Conservation (phyloP, 2,797 vertebrate species). For the Pseudochromis fuscus region DNA sequence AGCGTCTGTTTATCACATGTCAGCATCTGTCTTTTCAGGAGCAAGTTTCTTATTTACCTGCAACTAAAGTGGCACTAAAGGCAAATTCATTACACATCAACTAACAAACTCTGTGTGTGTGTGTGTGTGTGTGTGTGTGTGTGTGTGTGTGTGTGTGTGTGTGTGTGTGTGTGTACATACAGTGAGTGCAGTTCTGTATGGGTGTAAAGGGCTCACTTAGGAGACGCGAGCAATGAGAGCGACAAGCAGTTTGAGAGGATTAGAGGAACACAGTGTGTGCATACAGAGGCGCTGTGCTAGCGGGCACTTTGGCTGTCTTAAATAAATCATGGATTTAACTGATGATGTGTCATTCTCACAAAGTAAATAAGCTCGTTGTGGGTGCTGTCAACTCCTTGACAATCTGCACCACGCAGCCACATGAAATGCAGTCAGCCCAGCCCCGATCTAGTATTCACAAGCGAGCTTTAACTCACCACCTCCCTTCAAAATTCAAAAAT, state of each 20-base stretch:
- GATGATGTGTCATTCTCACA: conserved; percentile 74
- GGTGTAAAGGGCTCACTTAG: conserved; percentile 58
- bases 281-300: conserved; percentile 70
- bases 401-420: conserved; percentile 63
- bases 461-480: conserved; percentile 43
- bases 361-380: conserved; percentile 74
- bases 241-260: conserved; percentile 70
- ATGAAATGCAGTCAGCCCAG: conserved; percentile 58
- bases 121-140: background rate
- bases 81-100: no score
- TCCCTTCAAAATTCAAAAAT: conserved; percentile 45
- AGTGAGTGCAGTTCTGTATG: no score
- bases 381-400: conserved; percentile 63
- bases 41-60: background rate
- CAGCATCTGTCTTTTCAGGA: background rate
- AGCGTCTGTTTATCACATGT: background rate
- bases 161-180: conserved; percentile 1
- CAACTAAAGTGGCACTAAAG: background rate
- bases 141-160: conserved; percentile 12
- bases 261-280: conserved; percentile 68
- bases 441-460: conserved; percentile 49
- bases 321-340: conserved; percentile 79
- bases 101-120: no score
- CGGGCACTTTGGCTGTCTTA: conserved; percentile 82
- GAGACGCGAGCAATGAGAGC: conserved; percentile 54